Evolutionary conservation across 2,113 vertebrate genomes (phyloP).

Genomic region (Ranitomeya variabilis): DNA sequence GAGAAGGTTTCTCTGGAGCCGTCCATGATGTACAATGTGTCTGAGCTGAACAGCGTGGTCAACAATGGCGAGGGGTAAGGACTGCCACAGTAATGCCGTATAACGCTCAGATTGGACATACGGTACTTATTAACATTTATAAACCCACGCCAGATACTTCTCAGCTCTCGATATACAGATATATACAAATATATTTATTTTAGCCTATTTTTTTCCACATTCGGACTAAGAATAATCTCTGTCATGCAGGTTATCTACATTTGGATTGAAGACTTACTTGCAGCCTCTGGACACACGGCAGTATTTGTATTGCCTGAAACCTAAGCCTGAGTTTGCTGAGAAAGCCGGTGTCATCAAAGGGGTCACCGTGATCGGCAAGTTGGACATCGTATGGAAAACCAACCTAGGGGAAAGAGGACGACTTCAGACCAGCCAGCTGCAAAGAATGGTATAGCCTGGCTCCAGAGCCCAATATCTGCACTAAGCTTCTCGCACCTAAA

Average conservation of each 20-base stretch:
- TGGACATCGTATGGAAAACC: constrained; percentile 99
- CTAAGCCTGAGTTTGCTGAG: constrained; percentile 95
- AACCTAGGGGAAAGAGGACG: constrained; percentile 94
- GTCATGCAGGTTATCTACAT: constrained; percentile 81
- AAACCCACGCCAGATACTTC: too few species aligned
- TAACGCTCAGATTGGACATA: neutral
- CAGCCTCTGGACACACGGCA: constrained; percentile 97
- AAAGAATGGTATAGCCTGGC: constrained; percentile 84
- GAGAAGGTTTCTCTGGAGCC: constrained; percentile 98
- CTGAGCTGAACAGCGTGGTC: constrained; percentile 86
- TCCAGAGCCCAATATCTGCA: too few species aligned
- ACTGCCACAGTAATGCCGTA: neutral
- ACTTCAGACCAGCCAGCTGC: constrained; percentile 96
- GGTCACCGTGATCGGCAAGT: constrained; percentile 94
- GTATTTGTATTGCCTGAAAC: constrained; percentile 95
- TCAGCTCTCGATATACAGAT: too few species aligned
- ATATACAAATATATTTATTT: too few species aligned
- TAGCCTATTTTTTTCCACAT: too few species aligned
- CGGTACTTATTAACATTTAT: too few species aligned
- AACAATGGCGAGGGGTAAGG: constrained; percentile 78
- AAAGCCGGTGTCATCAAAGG: constrained; percentile 98
- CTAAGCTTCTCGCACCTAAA: neutral
- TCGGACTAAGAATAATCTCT: neutral
- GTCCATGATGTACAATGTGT: constrained; percentile 95
- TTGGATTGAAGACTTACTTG: constrained; percentile 93